phyloP scores from a whole-genome alignment of 2,888 invertebrate genomes.

The Dioctria rufipes region DNA sequence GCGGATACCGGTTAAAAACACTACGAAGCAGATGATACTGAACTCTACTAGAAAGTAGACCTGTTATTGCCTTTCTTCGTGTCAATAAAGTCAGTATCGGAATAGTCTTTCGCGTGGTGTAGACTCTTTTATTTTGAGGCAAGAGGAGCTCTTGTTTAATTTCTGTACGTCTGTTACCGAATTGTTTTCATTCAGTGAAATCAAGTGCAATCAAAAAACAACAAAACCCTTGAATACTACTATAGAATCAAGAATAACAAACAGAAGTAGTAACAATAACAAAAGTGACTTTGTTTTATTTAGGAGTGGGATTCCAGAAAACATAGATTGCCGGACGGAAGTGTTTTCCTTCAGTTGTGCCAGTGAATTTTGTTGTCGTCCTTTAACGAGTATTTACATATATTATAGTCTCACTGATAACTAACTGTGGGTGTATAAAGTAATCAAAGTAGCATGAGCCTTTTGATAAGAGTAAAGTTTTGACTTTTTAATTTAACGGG shows the following conservation, averaged over 20 bases:
- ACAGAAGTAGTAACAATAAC: too few relatives aligned
- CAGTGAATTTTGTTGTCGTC: not conserved
- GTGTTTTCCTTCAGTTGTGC: not conserved
- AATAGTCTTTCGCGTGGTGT: not conserved
- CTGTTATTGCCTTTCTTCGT: not conserved
- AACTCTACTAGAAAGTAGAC: not conserved
- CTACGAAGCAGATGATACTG: not conserved
- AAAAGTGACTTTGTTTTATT: too few relatives aligned
- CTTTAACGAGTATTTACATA: not conserved
- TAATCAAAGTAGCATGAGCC: not conserved
- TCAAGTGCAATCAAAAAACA: not conserved
- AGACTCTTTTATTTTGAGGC: too few relatives aligned
- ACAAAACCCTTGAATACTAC: too few relatives aligned
- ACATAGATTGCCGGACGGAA: too few relatives aligned
- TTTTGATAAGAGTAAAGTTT: slow-evolving; percentile 10
- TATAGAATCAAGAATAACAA: not conserved
- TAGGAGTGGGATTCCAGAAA: too few relatives aligned
- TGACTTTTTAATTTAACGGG: slow-evolving; percentile 9
- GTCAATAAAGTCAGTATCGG: not conserved
- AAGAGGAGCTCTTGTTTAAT: too few relatives aligned
- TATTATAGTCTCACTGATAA: too few relatives aligned
- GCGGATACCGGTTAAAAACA: slow-evolving; percentile 3
- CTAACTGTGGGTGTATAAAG: not conserved
- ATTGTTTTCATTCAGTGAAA: slow-evolving; percentile 10
- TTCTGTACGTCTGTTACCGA: not conserved